Evolutionary conservation across 1,140 invertebrate genomes (phyloP).

Genomic region (Nasonia vitripennis): DNA sequence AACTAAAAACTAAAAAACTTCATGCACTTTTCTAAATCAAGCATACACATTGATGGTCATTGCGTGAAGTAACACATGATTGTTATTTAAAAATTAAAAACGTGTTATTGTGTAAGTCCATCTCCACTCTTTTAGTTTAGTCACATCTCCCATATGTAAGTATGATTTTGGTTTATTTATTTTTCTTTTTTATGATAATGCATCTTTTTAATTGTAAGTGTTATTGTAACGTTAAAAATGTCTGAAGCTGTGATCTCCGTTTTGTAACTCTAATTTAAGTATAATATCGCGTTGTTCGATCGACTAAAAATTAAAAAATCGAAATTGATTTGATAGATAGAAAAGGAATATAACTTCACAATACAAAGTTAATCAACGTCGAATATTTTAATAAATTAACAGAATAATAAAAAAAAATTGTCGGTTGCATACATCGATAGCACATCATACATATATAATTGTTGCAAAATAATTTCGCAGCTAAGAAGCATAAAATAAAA

Average conservation of each 20-base stretch:
- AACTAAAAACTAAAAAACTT: neutral
- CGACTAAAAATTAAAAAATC: neutral
- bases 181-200: constrained; percentile 12
- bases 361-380: neutral
- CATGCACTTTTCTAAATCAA: neutral
- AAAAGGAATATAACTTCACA: neutral
- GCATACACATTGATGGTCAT: neutral
- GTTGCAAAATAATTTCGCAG: neutral
- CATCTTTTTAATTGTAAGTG: neutral
- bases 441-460: neutral
- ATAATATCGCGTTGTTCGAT: neutral
- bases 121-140: constrained; percentile 29
- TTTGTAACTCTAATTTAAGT: neutral
- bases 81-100: constrained; percentile 8
- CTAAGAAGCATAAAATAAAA: neutral
- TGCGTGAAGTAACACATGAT: neutral
- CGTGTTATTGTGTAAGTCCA: constrained; percentile 11
- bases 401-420: neutral
- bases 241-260: neutral
- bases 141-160: constrained; percentile 30
- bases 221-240: neutral
- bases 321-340: neutral
- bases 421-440: neutral
- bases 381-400: neutral
- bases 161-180: constrained; percentile 36